Conservation (phyloP, 2,888 invertebrate genomes). For the Tipula vernalis region DNA sequence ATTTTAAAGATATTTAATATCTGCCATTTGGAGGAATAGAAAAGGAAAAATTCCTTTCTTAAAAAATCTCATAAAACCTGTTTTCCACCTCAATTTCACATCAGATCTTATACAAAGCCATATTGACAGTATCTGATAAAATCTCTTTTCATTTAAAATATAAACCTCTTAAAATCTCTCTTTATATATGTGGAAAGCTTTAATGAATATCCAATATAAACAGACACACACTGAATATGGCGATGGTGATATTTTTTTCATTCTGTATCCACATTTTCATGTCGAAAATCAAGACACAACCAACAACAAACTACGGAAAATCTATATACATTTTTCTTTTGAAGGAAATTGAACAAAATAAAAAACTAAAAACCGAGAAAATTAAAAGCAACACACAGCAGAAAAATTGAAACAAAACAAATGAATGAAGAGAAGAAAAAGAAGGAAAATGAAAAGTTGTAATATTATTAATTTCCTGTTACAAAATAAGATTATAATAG, state of each 20-base stretch:
- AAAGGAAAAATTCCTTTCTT: too few relatives aligned
- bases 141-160: not conserved
- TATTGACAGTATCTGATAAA: not conserved
- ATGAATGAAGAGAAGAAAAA: not conserved
- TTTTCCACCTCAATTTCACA: not conserved
- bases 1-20: too few relatives aligned
- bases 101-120: not conserved
- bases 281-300: not conserved
- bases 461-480: conserved; percentile 1
- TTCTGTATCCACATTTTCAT: not conserved
- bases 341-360: not conserved
- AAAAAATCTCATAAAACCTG: not conserved
- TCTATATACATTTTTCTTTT: not conserved
- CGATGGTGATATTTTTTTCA: not conserved
- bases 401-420: not conserved
- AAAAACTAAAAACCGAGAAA: not conserved
- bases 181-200: not conserved
- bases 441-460: not conserved
- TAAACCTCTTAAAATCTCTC: not conserved
- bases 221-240: not conserved
- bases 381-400: not conserved
- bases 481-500: not conserved
- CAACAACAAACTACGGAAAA: not conserved
- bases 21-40: too few relatives aligned
- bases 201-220: not conserved